Base-by-base conservation (phyloP, 2,888 invertebrate genomes). In the Pyrocoelia pectoralis region DNA sequence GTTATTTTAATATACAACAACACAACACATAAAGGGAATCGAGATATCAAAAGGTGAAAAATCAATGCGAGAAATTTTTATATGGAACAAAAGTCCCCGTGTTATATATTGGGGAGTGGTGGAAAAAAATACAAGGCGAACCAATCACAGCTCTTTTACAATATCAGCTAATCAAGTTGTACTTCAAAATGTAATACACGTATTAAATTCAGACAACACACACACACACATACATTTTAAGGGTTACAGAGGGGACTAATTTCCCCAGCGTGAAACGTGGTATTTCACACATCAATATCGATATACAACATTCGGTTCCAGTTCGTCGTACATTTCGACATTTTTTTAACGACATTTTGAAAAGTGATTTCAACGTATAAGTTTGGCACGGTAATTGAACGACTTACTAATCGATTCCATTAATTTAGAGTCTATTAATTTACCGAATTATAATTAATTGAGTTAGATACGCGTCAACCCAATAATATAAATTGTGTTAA, bases 181-280 rank as follows among this genome's bases (percentile, higher is more conserved):
- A 51, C 58, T 63, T 61, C 66, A 66, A 66, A 61, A 56, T 58
- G 64, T 62, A 66, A 61, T 67, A 59, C 62, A 59, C 54, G 50
- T 46, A 64, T 62, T 64, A 65, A 66, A 67, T 54, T 40, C 61
- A 51, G 61, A 62, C 66, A 68, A 61, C 68, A 66, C 57, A 61
- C 65, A 65, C n/a, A n/a, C n/a, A n/a, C 24, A 5, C 24, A 24
- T 6, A 6, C 24, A 24, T 24, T 65, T 65, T 67, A 65, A 60
- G 51, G 53, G 55, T 54, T 61, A 68, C 62, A 59, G 62, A 63
- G 63, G 67, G 61, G 41, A 65, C 58, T 69, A 67, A 69, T 69
- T 69, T 65, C 64, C 61, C 61, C 56, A 56, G 65, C 61, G 66
- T 58, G 66, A 56, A 59, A 61, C 55, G n/a, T 62, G 55, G 59